A percentile compares a stretch with the other conserved stretches of the same genome.
Evolutionary conservation across 2,888 invertebrate genomes (phyloP).

Genomic region (Bombylius major): DNA sequence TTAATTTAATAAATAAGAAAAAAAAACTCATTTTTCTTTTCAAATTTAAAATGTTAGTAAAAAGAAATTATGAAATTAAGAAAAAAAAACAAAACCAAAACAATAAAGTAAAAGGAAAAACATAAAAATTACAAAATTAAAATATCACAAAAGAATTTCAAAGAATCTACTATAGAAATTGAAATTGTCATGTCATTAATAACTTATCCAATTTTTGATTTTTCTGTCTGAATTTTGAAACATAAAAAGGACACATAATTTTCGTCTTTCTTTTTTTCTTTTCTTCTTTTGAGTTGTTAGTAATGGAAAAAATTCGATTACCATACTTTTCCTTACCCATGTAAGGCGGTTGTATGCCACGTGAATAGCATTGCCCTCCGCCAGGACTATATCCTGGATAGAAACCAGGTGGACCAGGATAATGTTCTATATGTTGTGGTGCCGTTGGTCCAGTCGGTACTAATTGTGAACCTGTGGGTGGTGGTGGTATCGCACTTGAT

Average conservation of each 20-base stretch:
- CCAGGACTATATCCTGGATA: conserved; percentile 42
- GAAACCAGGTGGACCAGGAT: conserved; percentile 44
- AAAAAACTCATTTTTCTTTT: not conserved
- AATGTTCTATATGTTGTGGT: conserved; percentile 39
- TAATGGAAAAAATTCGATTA: conserved; percentile 16
- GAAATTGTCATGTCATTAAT: no score
- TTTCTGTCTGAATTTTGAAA: no score
- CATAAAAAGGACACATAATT: no score
- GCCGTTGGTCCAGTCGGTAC: conserved; percentile 33
- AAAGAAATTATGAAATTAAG: no score
- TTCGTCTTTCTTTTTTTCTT: no score
- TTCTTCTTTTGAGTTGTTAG: not conserved
- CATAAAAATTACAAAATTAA: no score
- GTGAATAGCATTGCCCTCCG: conserved; percentile 44
- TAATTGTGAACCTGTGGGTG: conserved; percentile 32
- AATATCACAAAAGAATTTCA: no score
- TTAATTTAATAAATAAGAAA: not conserved
- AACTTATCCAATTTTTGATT: no score
- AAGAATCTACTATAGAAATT: no score
- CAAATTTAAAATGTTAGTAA: no score
- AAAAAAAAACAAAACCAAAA: no score
- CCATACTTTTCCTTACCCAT: conserved; percentile 40
- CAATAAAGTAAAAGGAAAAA: no score
- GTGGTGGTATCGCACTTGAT: conserved; percentile 15
- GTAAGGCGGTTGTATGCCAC: conserved; percentile 38